phyloP scores from a whole-genome alignment of 2,888 invertebrate species.

The Drosophila setosimentum region DNA sequence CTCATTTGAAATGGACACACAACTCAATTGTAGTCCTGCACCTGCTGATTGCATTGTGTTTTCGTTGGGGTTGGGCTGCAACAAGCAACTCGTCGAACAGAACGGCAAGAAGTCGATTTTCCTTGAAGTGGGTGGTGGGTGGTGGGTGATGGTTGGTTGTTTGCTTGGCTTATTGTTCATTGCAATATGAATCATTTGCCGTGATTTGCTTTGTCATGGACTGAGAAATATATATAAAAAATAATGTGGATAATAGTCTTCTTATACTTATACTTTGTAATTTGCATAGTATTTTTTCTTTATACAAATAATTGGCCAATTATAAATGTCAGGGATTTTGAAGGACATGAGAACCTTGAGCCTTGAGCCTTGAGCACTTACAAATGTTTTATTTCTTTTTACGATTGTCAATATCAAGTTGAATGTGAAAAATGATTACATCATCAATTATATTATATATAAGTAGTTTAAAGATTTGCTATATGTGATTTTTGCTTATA shows the following conservation, averaged over 20 bases:
- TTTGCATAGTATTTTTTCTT: not conserved
- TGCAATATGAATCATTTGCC: not conserved
- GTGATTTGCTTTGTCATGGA: not conserved
- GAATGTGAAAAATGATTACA: not conserved
- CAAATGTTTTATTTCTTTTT: not conserved
- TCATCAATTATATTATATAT: not conserved
- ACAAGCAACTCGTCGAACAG: not conserved
- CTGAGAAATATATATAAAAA: not conserved
- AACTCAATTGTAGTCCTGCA: slow-evolving; percentile 21
- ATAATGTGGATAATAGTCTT: not conserved
- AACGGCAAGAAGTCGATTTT: not conserved
- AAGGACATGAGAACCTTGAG: not conserved
- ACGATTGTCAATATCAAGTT: not conserved
- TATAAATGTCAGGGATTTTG: not conserved
- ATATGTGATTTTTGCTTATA: slow-evolving; percentile 7
- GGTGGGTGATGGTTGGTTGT: not conserved
- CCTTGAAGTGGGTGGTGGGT: not conserved
- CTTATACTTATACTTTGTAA: not conserved
- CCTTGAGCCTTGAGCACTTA: not conserved
- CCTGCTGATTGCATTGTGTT: slow-evolving; percentile 1
- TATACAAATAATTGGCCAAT: not conserved
- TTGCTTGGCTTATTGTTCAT: not conserved
- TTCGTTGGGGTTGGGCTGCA: not conserved
- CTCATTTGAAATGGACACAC: slow-evolving; percentile 18
- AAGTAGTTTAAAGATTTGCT: not conserved